Evolutionary conservation across 2,113 vertebrate genomes (phyloP).

Genomic region (Solea solea): DNA sequence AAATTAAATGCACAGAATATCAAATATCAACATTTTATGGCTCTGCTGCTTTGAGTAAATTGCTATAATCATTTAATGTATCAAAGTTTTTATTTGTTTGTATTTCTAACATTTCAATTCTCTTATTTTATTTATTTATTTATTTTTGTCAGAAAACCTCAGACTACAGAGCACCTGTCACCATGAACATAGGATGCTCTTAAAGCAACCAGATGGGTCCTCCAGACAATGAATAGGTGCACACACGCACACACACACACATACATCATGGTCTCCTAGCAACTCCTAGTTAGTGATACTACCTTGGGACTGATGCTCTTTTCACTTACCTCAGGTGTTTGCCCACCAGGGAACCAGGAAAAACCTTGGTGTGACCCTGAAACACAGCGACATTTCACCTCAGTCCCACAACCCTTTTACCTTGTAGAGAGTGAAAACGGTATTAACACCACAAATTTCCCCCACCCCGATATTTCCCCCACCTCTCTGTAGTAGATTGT

Average conservation of each 20-base stretch:
- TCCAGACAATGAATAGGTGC: constrained; percentile 36
- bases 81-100: background rate
- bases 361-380: constrained; percentile 66
- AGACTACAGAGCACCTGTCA: constrained; percentile 61
- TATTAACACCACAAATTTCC: constrained; percentile 5
- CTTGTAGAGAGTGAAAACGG: background rate
- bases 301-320: constrained; percentile 73
- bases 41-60: too few relatives aligned
- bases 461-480: background rate
- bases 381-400: constrained; percentile 42
- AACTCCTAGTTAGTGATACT: constrained; percentile 73
- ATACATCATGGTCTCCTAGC: constrained; percentile 67
- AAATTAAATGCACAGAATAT: too few relatives aligned
- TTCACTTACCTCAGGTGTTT: constrained; percentile 73
- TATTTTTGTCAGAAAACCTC: background rate
- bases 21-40: too few relatives aligned
- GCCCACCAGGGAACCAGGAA: constrained; percentile 58
- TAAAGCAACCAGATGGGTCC: constrained; percentile 65
- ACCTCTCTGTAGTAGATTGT: background rate
- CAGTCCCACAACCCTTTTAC: constrained; percentile 37
- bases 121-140: too few relatives aligned
- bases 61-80: too few relatives aligned
- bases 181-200: constrained; percentile 55
- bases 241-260: constrained; percentile 19
- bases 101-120: background rate